Conservation (phyloP, 2,113 vertebrate genomes). For the Ancistrus triradiatus region DNA sequence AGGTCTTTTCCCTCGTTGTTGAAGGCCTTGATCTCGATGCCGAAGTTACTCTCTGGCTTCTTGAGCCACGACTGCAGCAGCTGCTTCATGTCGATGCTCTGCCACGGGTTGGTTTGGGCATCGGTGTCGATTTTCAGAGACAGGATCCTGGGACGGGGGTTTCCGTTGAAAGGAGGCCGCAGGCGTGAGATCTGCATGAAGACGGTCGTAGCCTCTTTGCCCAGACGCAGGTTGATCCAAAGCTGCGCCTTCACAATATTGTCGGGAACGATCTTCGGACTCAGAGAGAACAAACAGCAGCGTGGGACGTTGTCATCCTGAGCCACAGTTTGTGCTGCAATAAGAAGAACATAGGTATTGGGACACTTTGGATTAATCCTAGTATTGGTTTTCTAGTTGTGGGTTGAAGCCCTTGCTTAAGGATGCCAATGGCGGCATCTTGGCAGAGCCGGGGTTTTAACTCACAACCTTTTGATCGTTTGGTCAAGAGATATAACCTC, state of each 20-base stretch:
- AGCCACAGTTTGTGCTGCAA: slow-evolving; percentile 73
- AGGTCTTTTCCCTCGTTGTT: slow-evolving; percentile 80
- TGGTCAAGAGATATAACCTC: too few species aligned
- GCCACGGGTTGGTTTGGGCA: slow-evolving; percentile 81
- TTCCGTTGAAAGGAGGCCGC: slow-evolving; percentile 72
- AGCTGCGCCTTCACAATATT: slow-evolving; percentile 84
- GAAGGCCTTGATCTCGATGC: slow-evolving; percentile 85
- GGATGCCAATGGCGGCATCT: too few species aligned
- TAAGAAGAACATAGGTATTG: slow-evolving; percentile 8
- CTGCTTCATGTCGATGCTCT: slow-evolving; percentile 84
- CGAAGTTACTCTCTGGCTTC: slow-evolving; percentile 83
- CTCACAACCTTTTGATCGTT: too few species aligned
- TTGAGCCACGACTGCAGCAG: slow-evolving; percentile 84
- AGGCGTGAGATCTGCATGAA: slow-evolving; percentile 84
- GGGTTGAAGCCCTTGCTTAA: too few species aligned
- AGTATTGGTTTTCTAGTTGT: too few species aligned
- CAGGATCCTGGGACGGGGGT: slow-evolving; percentile 77
- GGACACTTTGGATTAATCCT: neutral
- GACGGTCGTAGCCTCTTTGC: slow-evolving; percentile 76
- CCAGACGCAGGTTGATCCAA: slow-evolving; percentile 82
- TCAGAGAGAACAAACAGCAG: slow-evolving; percentile 87
- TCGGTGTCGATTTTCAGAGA: slow-evolving; percentile 82
- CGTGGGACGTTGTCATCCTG: slow-evolving; percentile 77
- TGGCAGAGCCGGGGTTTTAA: too few species aligned
- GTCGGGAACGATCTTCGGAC: slow-evolving; percentile 81